Percentiles rank a stretch among this genome's conserved stretches.
Evolutionary conservation across 2,113 vertebrate species (phyloP).

Genomic region (Spea bombifrons): DNA sequence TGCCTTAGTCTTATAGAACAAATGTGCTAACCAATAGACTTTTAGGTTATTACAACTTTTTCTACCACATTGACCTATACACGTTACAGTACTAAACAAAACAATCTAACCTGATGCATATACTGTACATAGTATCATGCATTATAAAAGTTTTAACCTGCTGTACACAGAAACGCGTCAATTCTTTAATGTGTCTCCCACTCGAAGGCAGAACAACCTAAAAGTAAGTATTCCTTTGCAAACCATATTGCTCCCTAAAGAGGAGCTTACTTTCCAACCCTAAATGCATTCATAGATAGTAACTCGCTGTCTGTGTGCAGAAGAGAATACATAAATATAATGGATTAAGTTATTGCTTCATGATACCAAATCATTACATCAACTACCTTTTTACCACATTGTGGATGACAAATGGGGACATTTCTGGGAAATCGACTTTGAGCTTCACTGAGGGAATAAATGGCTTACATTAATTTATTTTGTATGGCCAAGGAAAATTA

Average conservation of each 20-base stretch:
- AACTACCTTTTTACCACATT: slow-evolving; percentile 34
- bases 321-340: slow-evolving; percentile 39
- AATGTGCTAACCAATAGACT: too few species aligned
- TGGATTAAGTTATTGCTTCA: slow-evolving; percentile 35
- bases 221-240: neutral
- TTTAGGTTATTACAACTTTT: too few species aligned
- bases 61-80: too few species aligned
- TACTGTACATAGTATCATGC: too few species aligned
- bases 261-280: slow-evolving; percentile 14
- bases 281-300: slow-evolving; percentile 8
- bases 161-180: too few species aligned
- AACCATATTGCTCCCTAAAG: neutral
- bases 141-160: too few species aligned
- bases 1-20: too few species aligned
- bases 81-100: too few species aligned
- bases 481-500: slow-evolving; percentile 39
- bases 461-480: slow-evolving; percentile 38
- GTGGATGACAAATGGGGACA: slow-evolving; percentile 40
- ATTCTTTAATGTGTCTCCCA: neutral
- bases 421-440: slow-evolving; percentile 37
- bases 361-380: slow-evolving; percentile 42
- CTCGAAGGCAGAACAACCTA: neutral
- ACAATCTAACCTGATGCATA: too few species aligned
- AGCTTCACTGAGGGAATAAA: slow-evolving; percentile 38
- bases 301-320: slow-evolving; percentile 32